phyloP scores from a whole-genome alignment of 2,797 vertebrate genomes.

The Bradypus variegatus region DNA sequence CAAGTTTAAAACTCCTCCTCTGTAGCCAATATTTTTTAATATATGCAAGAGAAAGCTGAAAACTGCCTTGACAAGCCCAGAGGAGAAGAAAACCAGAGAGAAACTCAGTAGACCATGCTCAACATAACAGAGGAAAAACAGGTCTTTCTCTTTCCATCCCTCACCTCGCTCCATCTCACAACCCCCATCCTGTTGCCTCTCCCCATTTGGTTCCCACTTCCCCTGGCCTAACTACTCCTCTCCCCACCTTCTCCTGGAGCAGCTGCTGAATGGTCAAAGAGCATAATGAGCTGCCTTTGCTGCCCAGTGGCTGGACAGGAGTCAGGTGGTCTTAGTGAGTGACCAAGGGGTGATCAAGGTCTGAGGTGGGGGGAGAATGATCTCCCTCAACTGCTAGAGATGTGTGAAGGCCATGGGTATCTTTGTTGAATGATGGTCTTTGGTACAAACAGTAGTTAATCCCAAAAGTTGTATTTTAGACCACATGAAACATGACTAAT shows the following conservation, averaged over 20 bases:
- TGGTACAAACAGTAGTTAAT: neutral
- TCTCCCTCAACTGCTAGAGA: neutral
- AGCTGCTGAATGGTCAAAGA: neutral
- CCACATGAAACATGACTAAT: neutral
- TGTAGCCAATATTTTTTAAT: constrained; percentile 8
- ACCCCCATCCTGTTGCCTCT: neutral
- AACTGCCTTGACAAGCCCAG: neutral
- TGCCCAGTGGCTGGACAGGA: neutral
- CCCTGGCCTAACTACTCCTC: neutral
- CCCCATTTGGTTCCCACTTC: neutral
- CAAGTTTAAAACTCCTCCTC: neutral
- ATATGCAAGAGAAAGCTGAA: neutral
- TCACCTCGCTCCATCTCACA: neutral
- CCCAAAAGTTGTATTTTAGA: neutral
- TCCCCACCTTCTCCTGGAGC: neutral
- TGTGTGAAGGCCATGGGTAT: neutral
- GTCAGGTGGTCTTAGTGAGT: neutral
- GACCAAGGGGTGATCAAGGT: neutral
- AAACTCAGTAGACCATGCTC: neutral
- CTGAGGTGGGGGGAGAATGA: neutral
- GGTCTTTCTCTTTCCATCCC: too few relatives aligned
- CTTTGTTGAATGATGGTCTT: neutral
- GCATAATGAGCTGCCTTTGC: neutral
- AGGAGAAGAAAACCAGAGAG: neutral
- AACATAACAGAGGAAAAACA: neutral